Evolutionary conservation across 2,797 vertebrate species (phyloP), one percentile per base, ranked within the genome.

Genomic region (Lemur catta): DNA sequence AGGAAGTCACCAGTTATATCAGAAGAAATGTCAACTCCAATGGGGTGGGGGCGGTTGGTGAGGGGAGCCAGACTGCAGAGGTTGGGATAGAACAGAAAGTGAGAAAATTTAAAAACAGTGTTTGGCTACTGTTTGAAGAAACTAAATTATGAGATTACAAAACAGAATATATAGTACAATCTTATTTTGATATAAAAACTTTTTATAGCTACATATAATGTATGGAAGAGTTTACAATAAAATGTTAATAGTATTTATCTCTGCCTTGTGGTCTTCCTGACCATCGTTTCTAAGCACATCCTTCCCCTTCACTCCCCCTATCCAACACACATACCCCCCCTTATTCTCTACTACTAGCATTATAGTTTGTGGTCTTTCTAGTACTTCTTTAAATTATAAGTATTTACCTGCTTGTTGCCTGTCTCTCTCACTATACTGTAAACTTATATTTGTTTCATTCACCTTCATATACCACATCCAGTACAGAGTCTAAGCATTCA

Each of bases 91-190:
- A 79, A 72, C 5, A 90, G 33, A 55, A 84, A 9, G 35, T 81
- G 17, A 95, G 30, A 26, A 96, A 93, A 91, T 52, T 59, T 81
- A 78, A 71, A 94, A 65, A 48, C 79, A 86, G 17, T 46, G 30
- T 67, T 20, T 48, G 69, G 26, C 33, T 48, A 87, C 20, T 74
- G 48, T 86, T 93, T 92, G 69, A 92, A 96, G 81, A 95, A 61
- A 76, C 22, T 65, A 63, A 74, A 74, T 30, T 84, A 87, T 30
- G 24, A 41, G 28, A 59, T 67, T 69, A 78, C n/a, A 89, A 86
- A 91, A 82, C 63, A 85, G 18, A 69, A 72, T 71, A 90, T 22
- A 84, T 4, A 91, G 33, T 35, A 87, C 9, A 78, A 82, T 79
- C 11, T 48, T 61, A 89, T 61, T 94, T 71, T 84, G 15, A 72